These are phyloP conservation scores for Molossus molossus DNA, from an alignment of 2,797 vertebrate species.

Conservation along the genomic window DNA sequence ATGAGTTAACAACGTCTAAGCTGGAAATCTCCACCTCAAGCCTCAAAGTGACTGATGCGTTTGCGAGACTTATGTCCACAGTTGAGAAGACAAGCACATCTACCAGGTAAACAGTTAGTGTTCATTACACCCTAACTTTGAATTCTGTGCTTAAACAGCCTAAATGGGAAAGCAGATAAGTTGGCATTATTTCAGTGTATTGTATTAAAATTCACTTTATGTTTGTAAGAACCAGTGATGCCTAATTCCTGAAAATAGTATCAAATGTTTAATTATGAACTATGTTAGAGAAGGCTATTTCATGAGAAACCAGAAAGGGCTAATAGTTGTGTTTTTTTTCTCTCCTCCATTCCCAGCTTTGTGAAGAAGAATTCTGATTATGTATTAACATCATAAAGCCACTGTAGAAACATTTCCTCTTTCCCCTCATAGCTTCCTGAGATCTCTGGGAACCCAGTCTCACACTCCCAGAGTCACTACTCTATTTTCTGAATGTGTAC, in stretches of 20 bases:
- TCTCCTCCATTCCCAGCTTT: neutral
- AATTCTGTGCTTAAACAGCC: conserved; percentile 19
- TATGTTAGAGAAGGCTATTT: conserved; percentile 57
- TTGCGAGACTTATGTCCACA: conserved; percentile 95
- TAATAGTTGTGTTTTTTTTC: neutral
- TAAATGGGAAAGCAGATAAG: neutral
- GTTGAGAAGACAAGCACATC: conserved; percentile 94
- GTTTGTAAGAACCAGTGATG: conserved; percentile 35
- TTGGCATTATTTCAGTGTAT: neutral
- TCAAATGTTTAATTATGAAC: conserved; percentile 48
- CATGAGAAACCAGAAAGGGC: conserved; percentile 7
- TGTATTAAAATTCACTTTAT: conserved; percentile 55
- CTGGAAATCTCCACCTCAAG: conserved; percentile 90
- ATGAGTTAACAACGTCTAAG: conserved; percentile 95
- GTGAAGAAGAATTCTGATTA: conserved; percentile 54
- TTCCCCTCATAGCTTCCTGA: conserved; percentile 29
- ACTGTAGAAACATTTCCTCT: neutral
- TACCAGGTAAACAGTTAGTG: conserved; percentile 90
- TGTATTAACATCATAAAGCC: conserved; percentile 22
- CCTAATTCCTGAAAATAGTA: conserved; percentile 62
- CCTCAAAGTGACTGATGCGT: conserved; percentile 92
- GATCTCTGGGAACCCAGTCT: conserved; percentile 29
- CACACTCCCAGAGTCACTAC: neutral
- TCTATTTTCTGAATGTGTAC: conserved; percentile 29
- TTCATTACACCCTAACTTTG: neutral